Base-by-base conservation (phyloP, 2,113 vertebrate species). In the Scopus umbretta region DNA sequence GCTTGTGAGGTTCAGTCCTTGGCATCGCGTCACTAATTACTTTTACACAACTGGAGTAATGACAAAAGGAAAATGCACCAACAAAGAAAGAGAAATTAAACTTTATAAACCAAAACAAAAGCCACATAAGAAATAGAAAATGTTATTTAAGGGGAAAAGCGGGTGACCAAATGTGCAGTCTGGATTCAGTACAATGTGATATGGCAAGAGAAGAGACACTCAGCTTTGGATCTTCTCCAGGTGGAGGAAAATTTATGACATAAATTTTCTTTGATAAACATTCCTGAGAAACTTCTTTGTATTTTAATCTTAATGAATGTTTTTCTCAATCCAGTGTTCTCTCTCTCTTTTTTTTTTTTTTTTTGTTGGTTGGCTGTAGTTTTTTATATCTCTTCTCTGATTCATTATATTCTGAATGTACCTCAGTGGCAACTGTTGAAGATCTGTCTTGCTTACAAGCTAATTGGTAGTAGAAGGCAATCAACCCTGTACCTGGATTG, bases 11-110 rank as follows among this genome's bases (percentile, higher is more conserved):
- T 94, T 97, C 59, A 88, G 92, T 91, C 93, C n/a, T 98, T 98
- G 98, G 96, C 97, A 88, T 92, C 18, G 27, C 82, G 96, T 98
- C 97, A 96, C 96, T 98, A 97, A 98, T 98, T 97, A 93, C 92
- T 98, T 97, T 88, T 96, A 50, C 97, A 97, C 88, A 85, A 65
- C 90, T 76, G 88, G 96, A 98, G 92, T 96, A 97, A 97, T 59
- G 91, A 87, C 88, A 95, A 97, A 96, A 96, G 95, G 93, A 98
- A 98, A 97, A 97, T 66, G 83, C 90, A 95, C 97, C 56, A 92
- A 90, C 95, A 97, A 94, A 97, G 81, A 94, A 71, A 92, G 91
- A 94, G 56, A 96, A 97, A 97, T 86, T 95, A 88, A 97, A 96
- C 88, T 97, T 96, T 84, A 88, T 92, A 91, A 95, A 97, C 58